phyloP scores from a whole-genome alignment of 2,113 vertebrate genomes.

The Dicrurus megarhynchus region DNA sequence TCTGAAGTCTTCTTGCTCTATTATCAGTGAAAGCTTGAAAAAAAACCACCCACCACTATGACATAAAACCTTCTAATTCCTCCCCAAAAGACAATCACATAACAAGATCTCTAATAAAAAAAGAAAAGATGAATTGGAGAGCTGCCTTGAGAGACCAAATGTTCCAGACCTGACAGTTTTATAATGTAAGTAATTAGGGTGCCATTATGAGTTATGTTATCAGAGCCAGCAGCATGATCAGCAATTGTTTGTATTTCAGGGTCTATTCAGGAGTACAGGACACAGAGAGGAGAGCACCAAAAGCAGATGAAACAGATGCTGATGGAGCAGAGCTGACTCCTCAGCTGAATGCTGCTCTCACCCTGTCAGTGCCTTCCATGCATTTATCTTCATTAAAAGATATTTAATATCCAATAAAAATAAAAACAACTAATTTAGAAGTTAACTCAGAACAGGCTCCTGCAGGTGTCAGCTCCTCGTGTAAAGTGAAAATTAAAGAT shows the following conservation, averaged over 20 bases:
- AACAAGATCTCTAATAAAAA: conserved; percentile 58
- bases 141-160: conserved; percentile 42
- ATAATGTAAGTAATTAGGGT: conserved; percentile 58
- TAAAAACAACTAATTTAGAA: not conserved
- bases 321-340: not conserved
- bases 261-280: not conserved
- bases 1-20: not conserved
- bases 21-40: not conserved
- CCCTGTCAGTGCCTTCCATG: not conserved
- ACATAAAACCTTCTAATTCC: conserved; percentile 3
- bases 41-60: not conserved
- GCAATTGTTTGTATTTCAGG: conserved; percentile 15
- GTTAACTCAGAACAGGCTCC: not conserved
- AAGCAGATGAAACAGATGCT: conserved; percentile 14
- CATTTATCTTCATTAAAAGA: not conserved
- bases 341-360: not conserved
- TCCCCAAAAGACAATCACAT: conserved; percentile 41
- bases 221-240: conserved; percentile 33
- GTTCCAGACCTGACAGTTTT: conserved; percentile 66
- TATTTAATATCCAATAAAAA: not conserved
- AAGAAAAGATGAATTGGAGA: conserved; percentile 73
- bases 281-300: not conserved
- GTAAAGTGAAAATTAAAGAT: not conserved
- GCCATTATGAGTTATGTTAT: conserved; percentile 28
- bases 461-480: not conserved